These are phyloP conservation scores for Lagopus muta DNA, from an alignment of 2,113 vertebrate genomes.

Conservation along the genomic window DNA sequence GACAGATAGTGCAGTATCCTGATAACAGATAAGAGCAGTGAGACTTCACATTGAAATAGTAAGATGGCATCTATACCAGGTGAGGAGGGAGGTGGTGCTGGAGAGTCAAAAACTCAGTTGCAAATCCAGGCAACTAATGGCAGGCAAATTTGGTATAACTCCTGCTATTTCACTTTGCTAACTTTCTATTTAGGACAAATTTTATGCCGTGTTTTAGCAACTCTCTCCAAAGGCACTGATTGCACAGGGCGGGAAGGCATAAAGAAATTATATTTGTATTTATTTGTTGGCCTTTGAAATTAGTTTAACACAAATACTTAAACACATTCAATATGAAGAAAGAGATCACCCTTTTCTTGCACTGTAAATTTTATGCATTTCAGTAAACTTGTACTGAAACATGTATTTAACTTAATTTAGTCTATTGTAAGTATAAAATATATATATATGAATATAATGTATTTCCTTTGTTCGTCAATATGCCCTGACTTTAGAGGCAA, in stretches of 20 bases:
- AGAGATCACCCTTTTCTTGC: background rate
- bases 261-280: slow-evolving; percentile 19
- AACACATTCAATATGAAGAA: background rate
- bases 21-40: background rate
- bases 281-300: slow-evolving; percentile 26
- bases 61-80: background rate
- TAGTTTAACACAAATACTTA: slow-evolving; percentile 5
- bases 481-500: background rate
- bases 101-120: background rate
- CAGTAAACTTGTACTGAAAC: background rate
- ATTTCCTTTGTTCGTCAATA: background rate
- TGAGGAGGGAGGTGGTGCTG: background rate
- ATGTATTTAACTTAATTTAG: background rate
- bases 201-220: background rate
- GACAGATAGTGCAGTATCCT: background rate
- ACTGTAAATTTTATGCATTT: background rate
- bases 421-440: background rate
- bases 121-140: background rate
- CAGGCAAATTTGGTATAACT: background rate
- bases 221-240: background rate
- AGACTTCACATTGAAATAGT: background rate
- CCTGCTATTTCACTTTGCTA: background rate
- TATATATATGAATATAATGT: background rate
- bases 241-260: background rate
- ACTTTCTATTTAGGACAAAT: background rate